These are phyloP conservation scores for Gambusia yucatana DNA, from an alignment of 2,797 vertebrate species.

Conservation along the genomic window DNA sequence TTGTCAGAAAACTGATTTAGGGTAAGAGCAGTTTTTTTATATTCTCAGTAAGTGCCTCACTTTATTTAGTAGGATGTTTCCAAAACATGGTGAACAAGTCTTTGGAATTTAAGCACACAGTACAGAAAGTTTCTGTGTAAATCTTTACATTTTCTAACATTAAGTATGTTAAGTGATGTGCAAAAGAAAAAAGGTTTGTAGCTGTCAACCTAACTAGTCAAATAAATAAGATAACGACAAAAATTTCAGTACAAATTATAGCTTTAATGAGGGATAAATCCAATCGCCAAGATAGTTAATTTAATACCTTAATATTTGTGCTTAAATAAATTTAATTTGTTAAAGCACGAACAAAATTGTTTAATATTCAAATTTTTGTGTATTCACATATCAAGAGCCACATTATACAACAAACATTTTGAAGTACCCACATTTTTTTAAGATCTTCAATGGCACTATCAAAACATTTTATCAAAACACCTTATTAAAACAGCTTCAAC, in stretches of 20 bases:
- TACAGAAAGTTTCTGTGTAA: not conserved
- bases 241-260: not conserved
- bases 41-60: not conserved
- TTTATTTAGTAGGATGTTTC: conserved; percentile 6
- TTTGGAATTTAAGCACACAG: not conserved
- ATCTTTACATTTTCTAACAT: not conserved
- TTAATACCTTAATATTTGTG: not conserved
- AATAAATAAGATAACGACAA: not conserved
- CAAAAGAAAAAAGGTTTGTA: conserved; percentile 10
- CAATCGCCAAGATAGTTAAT: not conserved
- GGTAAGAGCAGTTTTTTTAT: not conserved
- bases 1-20: conserved; percentile 9
- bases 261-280: not conserved
- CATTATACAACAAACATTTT: conserved; percentile 16
- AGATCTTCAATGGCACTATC: not conserved
- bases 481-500: conserved; percentile 45
- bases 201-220: conserved; percentile 1
- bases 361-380: not conserved
- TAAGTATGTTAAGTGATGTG: not conserved
- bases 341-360: no score
- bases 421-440: not conserved
- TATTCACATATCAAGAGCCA: not conserved
- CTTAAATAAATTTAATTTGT: not conserved
- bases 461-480: not conserved
- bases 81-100: not conserved